Base-by-base conservation (phyloP, 2,888 invertebrate species). In the Athalia cordata region DNA sequence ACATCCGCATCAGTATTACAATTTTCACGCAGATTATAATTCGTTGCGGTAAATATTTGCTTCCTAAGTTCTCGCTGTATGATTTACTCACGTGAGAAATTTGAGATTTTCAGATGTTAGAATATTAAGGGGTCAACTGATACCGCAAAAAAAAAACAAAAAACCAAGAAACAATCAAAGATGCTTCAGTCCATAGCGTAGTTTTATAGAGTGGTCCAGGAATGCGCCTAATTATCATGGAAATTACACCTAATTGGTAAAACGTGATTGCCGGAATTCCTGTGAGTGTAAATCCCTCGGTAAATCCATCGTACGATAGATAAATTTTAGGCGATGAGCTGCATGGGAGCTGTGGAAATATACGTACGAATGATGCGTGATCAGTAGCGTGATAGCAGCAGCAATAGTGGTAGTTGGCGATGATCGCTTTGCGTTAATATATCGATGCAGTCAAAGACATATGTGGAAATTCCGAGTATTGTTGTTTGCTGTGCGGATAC, bases 11-110 rank as follows among this genome's bases (percentile, higher is more conserved):
- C 76, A 43, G 50, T 64, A 49, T 75, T 79, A 67, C 78, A 79
- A 74, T 61, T 78, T 80, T 70, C 77, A 79, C 77, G 81, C 81
- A 83, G 85, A 86, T 86, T 84, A 85, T 83, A 79, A 80, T 82
- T 72, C 80, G 80, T 78, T 77, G 64, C 61, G 81, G 82, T 82
- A 83, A 86, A 86, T 85, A 85, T 86, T 86, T 85, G 83, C 75
- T 78, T 79, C 78, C 74, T 79, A 80, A 81, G 81, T 81, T 72
- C 75, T 45, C 13, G 43, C 55, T 70, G 52, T 55, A 55, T 55
- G 4, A 11, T 55, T n/a, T 55, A 55, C 55, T n/a, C 4, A n/a
- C n/a, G 55, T 55, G 55, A n/a, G 4, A 55, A 55, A 55, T 78
- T 68, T 78, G 29, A 29, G 29, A 29, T 29, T 29, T 29, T 29